Conservation (phyloP, 2,888 invertebrate genomes). For the Melieria crassipennis region DNA sequence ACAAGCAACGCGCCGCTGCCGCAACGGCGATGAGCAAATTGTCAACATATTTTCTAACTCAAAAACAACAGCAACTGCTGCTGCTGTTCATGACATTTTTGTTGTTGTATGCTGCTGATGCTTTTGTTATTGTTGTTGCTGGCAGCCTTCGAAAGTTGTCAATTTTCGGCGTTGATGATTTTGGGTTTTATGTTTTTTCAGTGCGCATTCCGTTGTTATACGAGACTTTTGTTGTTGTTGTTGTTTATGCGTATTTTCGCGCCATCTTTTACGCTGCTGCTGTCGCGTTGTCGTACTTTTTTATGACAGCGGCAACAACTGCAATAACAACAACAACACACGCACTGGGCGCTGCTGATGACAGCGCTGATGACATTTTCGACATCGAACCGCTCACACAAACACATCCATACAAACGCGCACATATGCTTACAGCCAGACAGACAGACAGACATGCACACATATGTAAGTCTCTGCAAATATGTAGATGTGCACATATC, state of each 20-base stretch:
- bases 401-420: constrained; percentile 16
- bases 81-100: no score
- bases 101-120: no score
- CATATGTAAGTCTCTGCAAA: background rate
- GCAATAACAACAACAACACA: constrained; percentile 4
- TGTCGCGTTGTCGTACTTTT: background rate
- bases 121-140: no score
- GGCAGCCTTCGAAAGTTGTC: no score
- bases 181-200: no score
- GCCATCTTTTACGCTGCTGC: background rate
- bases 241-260: constrained; percentile 7
- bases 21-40: constrained; percentile 15
- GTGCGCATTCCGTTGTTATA: no score
- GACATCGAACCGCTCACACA: constrained; percentile 9
- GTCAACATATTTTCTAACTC: constrained; percentile 26
- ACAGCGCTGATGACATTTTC: constrained; percentile 33
- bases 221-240: no score
- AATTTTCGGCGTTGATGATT: no score
- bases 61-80: background rate
- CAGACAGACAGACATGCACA: background rate
- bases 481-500: background rate
- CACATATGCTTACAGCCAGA: background rate
- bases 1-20: no score
- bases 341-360: constrained; percentile 18
- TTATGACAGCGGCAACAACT: constrained; percentile 10